These are phyloP conservation scores for Platyrinchus mystaceus DNA, from an alignment of 2,797 vertebrate genomes.

Conservation along the genomic window DNA sequence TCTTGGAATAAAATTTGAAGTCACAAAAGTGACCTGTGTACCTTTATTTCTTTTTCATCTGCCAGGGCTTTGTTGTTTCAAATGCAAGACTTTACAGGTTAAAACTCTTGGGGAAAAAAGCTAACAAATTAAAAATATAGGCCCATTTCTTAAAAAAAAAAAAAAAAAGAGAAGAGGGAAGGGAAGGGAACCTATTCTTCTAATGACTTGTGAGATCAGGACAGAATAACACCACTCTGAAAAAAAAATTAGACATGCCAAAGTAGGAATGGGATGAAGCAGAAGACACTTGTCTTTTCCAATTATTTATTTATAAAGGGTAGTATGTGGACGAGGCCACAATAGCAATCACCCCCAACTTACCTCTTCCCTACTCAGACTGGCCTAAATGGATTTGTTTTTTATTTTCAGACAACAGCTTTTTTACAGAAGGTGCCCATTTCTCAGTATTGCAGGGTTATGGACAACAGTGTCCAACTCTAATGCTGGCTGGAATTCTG, in stretches of 20 bases:
- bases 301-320: not conserved
- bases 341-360: not conserved
- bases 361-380: not conserved
- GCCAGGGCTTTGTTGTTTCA: not conserved
- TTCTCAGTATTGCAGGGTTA: not conserved
- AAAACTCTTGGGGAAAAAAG: not conserved
- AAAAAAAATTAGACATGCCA: not conserved
- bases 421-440: not conserved
- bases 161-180: too few relatives aligned
- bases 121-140: not conserved
- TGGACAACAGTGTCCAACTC: not conserved
- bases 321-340: not conserved
- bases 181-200: not conserved
- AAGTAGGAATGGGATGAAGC: not conserved
- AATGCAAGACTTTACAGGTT: not conserved
- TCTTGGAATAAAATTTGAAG: not conserved
- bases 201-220: not conserved
- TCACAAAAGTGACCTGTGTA: not conserved
- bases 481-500: fast-evolving
- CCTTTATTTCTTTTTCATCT: not conserved
- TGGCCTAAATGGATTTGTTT: not conserved
- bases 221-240: not conserved
- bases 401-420: not conserved
- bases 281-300: not conserved
- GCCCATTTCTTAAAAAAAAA: not conserved